Evolutionary conservation across 2,888 invertebrate species (phyloP).

Genomic region (Celastrina argiolus): DNA sequence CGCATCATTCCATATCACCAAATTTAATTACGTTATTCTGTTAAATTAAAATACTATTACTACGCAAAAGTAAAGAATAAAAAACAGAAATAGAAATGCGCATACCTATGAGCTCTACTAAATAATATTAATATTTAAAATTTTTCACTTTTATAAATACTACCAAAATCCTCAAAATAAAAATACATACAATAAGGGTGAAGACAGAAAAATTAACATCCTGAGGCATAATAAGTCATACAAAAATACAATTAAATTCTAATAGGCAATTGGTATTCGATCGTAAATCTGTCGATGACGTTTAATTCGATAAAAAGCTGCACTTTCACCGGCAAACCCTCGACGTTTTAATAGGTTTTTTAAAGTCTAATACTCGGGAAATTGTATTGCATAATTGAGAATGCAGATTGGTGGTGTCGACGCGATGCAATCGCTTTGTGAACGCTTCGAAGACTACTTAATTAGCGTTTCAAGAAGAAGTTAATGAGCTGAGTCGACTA

Average conservation of each 20-base stretch:
- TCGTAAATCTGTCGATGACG: constrained; percentile 24
- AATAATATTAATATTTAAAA: no score
- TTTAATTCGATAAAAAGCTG: constrained; percentile 28
- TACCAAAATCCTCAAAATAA: no score
- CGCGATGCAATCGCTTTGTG: constrained; percentile 53
- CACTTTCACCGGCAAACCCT: constrained; percentile 27
- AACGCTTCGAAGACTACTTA: constrained; percentile 62
- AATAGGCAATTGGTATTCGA: constrained; percentile 14
- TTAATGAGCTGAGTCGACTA: constrained; percentile 56
- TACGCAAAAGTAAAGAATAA: not conserved
- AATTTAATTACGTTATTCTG: not conserved
- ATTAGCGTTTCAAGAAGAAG: constrained; percentile 60
- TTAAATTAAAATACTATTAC: not conserved
- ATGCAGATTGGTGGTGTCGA: constrained; percentile 44
- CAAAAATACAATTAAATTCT: constrained; percentile 25
- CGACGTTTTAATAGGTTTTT: constrained; percentile 38
- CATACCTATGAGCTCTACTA: no score
- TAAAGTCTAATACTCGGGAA: constrained; percentile 37
- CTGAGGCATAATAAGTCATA: not conserved
- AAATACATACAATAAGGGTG: no score
- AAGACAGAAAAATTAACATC: no score
- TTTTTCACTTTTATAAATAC: no score
- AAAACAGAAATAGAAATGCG: not conserved
- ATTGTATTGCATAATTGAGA: constrained; percentile 29
- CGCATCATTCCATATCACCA: not conserved